Evolutionary conservation across 2,797 vertebrate species (phyloP), one percentile per base, ranked within the genome.

Genomic region (Peromyscus nudipes): DNA sequence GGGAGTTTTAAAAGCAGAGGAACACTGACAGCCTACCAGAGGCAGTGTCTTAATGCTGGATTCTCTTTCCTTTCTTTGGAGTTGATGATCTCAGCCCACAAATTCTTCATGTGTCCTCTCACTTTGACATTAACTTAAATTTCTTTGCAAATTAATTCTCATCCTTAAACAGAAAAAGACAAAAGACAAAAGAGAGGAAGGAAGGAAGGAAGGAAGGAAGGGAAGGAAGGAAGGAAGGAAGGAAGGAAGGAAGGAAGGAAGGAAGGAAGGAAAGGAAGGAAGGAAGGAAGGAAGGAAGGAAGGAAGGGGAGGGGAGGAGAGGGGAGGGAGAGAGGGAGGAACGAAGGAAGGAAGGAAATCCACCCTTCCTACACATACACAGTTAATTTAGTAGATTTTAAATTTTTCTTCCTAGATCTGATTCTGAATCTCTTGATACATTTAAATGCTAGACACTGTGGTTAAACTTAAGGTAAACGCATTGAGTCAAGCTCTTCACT

Each of bases 1-100:
- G 98, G 97, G 96, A 98, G 98, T 98, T 98, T 98, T 97, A 98
- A 98, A 98, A 91, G 96, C 98, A 96, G 97, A 92, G 98, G 96
- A 98, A 73, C 96, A 94, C 96, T 98, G 97, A 96, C 84, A 95
- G 95, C 65, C 85, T 69, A 89, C 94, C 95, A 91, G 98, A 84
- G 95, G 71, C 93, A 91, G 97, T 95, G 86, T 76, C 97, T 93
- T 96, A 96, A 92, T 84, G 88, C 91, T 87, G 37, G 80, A 60
- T 62, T 97, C 96, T 97, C 75, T 93, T 73, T 96, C 55, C 77
- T 88, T 91, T 83, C 93, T 93, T 92, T 97, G 55, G 94, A 95
- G 37, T 92, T 31, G 97, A 94, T 96, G 69, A 71, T 87, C 75
- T 93, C 93, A 89, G 96, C 96, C 43, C 80, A 13, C 65, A 82